Percentiles rank a stretch among this genome's conserved stretches.
phyloP scores from a whole-genome alignment of 1,140 invertebrate genomes.

The Limonius californicus region DNA sequence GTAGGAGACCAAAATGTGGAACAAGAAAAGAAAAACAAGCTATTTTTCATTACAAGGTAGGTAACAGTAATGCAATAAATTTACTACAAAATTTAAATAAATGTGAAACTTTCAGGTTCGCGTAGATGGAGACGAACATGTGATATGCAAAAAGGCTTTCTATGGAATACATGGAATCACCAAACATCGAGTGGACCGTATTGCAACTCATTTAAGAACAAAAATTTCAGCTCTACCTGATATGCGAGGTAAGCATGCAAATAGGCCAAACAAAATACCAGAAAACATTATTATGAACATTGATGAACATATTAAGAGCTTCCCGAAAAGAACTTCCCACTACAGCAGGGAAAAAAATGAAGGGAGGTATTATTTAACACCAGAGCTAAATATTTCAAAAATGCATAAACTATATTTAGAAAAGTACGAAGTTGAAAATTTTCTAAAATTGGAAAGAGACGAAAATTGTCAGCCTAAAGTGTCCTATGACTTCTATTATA shows the following conservation, averaged over 20 bases:
- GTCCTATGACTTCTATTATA: too few relatives aligned
- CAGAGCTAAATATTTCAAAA: background rate
- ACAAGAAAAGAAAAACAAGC: too few relatives aligned
- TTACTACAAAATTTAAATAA: too few relatives aligned
- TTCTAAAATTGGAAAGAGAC: too few relatives aligned
- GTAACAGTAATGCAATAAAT: too few relatives aligned
- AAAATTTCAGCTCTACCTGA: background rate
- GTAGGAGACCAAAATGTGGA: background rate
- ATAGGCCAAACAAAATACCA: background rate
- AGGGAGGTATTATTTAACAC: constrained; percentile 2
- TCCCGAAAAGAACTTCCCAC: background rate
- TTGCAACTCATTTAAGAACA: background rate
- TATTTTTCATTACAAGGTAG: constrained; percentile 6
- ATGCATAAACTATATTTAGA: constrained; percentile 2
- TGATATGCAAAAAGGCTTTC: constrained; percentile 1
- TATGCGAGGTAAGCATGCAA: background rate
- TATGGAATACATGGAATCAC: background rate
- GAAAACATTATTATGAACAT: background rate
- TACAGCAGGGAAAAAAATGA: constrained; percentile 11
- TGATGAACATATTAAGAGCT: constrained; percentile 7
- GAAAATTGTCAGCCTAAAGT: too few relatives aligned
- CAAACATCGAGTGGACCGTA: background rate
- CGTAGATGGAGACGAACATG: background rate
- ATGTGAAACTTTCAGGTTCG: background rate
- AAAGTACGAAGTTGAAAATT: background rate